These are phyloP conservation scores for Leptogaster cylindrica DNA, from an alignment of 2,888 invertebrate genomes.

Conservation along the genomic window DNA sequence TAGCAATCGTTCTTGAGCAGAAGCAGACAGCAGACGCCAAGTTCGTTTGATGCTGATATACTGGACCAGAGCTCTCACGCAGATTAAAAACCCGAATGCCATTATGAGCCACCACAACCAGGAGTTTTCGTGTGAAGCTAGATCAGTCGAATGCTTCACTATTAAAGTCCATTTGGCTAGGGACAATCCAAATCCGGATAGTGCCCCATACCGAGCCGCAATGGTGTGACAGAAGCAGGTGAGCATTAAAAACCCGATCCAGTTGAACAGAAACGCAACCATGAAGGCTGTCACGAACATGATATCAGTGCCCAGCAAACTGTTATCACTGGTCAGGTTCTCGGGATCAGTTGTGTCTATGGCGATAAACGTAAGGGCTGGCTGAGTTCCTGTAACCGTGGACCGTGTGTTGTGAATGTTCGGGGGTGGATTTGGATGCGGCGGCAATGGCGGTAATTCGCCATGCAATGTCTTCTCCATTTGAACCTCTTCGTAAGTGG, in stretches of 20 bases:
- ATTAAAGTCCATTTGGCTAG: slow-evolving; percentile 95
- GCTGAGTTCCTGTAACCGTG: slow-evolving; percentile 54
- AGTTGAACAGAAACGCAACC: slow-evolving; percentile 95
- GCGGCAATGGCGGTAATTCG: slow-evolving; percentile 64
- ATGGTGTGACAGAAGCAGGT: slow-evolving; percentile 95
- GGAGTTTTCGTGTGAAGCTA: slow-evolving; percentile 85
- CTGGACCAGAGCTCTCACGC: slow-evolving; percentile 84
- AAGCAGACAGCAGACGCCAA: slow-evolving; percentile 84
- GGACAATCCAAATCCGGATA: slow-evolving; percentile 91
- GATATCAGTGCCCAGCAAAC: slow-evolving; percentile 87
- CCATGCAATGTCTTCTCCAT: slow-evolving; percentile 83
- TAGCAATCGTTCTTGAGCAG: slow-evolving; percentile 83
- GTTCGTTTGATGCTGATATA: slow-evolving; percentile 89
- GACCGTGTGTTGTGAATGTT: slow-evolving; percentile 45
- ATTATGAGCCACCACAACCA: slow-evolving; percentile 94
- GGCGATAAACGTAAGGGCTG: slow-evolving; percentile 75
- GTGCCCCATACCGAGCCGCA: slow-evolving; percentile 89
- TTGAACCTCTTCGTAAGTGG: slow-evolving; percentile 89
- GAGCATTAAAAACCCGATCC: slow-evolving; percentile 89
- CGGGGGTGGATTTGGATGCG: slow-evolving; percentile 54
- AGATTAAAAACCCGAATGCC: slow-evolving; percentile 87
- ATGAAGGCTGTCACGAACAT: slow-evolving; percentile 93
- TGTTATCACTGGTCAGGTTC: slow-evolving; percentile 77
- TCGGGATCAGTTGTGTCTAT: slow-evolving; percentile 74
- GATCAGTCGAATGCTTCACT: slow-evolving; percentile 87